Conservation (phyloP, 2,113 vertebrate species). For the Neotragus pygmaeus region DNA sequence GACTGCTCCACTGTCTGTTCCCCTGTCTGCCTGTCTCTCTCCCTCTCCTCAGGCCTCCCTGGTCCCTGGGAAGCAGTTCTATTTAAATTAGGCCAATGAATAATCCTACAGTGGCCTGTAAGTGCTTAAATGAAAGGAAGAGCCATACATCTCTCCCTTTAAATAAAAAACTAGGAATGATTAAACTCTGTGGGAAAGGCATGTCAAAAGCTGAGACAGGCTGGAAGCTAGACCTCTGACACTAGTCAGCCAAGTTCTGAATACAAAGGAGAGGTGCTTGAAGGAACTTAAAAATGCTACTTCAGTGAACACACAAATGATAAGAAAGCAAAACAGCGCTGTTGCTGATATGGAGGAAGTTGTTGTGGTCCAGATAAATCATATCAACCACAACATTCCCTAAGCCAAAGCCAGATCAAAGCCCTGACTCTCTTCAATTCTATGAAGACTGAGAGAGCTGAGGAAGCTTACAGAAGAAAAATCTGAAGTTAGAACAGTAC, state of each 20-base stretch:
- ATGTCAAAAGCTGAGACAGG: neutral
- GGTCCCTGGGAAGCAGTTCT: neutral
- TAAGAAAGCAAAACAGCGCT: neutral
- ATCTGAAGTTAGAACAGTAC: neutral
- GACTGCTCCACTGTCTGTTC: neutral
- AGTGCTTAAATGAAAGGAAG: neutral
- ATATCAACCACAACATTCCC: neutral
- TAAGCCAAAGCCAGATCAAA: neutral
- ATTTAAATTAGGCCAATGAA: neutral
- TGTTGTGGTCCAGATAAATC: neutral
- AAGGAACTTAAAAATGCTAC: neutral
- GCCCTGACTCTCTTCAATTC: neutral
- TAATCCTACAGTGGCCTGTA: neutral
- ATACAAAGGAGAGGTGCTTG: neutral
- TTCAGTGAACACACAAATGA: neutral
- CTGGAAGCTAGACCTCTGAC: neutral
- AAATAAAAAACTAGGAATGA: neutral
- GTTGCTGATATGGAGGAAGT: neutral
- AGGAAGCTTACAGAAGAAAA: neutral
- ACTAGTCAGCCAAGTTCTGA: neutral
- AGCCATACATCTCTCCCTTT: neutral
- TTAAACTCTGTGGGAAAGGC: neutral
- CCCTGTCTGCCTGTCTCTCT: neutral
- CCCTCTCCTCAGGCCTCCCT: neutral
- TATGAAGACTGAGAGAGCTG: neutral